Evolutionary conservation across 2,797 vertebrate genomes (phyloP).

Genomic region (Acropternis orthonyx): DNA sequence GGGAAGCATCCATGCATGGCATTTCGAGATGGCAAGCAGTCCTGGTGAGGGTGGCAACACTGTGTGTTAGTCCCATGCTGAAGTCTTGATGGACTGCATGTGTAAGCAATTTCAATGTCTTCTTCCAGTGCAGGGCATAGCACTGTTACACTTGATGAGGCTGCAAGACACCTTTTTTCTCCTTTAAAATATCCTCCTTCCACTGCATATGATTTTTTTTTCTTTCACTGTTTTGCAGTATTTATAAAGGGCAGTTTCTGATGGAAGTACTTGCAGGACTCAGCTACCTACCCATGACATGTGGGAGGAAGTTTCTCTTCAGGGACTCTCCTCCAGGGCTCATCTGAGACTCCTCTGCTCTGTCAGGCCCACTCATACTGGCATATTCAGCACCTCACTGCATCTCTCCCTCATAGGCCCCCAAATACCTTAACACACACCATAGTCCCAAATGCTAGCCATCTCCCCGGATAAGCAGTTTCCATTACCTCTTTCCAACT

Average conservation of each 20-base stretch:
- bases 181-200: neutral
- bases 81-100: neutral
- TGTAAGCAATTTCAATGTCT: neutral
- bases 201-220: neutral
- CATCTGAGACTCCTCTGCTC: neutral
- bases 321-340: neutral
- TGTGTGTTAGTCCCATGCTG: neutral
- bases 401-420: neutral
- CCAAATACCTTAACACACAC: neutral
- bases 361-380: neutral
- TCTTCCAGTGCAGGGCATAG: neutral
- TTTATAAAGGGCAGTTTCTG: conserved; percentile 6
- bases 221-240: neutral
- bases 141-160: neutral
- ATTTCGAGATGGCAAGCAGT: neutral
- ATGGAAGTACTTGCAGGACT: neutral
- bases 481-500: neutral
- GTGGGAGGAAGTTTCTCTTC: neutral
- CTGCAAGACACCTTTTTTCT: neutral
- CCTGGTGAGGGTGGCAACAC: neutral
- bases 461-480: neutral
- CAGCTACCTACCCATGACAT: neutral
- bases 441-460: neutral
- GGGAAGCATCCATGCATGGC: neutral
- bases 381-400: neutral